Conservation (phyloP, 2,888 invertebrate species). For the Matsumyia berberina region DNA sequence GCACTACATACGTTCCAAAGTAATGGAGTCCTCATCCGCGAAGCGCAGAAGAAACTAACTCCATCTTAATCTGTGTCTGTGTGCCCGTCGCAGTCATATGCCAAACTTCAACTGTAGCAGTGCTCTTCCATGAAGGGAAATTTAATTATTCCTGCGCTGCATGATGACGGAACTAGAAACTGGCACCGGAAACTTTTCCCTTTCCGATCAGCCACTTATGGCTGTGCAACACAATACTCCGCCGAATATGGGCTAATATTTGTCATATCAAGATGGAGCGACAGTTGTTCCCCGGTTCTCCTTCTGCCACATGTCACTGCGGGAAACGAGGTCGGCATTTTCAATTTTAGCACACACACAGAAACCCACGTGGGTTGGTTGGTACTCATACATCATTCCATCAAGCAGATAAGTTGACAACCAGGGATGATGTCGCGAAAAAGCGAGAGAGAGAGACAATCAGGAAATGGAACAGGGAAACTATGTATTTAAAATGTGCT, state of each 20-base stretch:
- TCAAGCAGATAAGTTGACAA: constrained; percentile 67
- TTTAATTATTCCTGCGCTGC: constrained; percentile 36
- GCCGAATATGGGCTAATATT: constrained; percentile 67
- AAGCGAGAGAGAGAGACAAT: constrained; percentile 5
- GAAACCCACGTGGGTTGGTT: too few species aligned
- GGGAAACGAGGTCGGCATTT: constrained; percentile 69
- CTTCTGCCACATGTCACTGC: constrained; percentile 28
- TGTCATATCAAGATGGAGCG: constrained; percentile 63
- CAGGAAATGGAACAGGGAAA: constrained; percentile 63
- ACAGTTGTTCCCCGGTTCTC: constrained; percentile 28
- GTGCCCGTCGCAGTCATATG: constrained; percentile 17
- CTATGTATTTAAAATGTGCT: constrained; percentile 63
- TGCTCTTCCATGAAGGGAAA: constrained; percentile 19
- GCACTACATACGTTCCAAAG: constrained; percentile 27
- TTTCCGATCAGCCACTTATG: constrained; percentile 50
- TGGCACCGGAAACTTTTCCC: neutral
- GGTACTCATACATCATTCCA: constrained; percentile 57
- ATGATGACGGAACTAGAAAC: neutral
- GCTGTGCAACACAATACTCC: constrained; percentile 41
- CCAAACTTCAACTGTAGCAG: constrained; percentile 61
- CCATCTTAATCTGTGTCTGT: constrained; percentile 1
- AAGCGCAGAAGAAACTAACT: constrained; percentile 9
- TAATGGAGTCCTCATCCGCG: constrained; percentile 43
- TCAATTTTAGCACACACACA: constrained; percentile 54
- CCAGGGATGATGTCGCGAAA: constrained; percentile 56